phyloP scores from a whole-genome alignment of 2,113 vertebrate genomes.

The Xenus cinereus region DNA sequence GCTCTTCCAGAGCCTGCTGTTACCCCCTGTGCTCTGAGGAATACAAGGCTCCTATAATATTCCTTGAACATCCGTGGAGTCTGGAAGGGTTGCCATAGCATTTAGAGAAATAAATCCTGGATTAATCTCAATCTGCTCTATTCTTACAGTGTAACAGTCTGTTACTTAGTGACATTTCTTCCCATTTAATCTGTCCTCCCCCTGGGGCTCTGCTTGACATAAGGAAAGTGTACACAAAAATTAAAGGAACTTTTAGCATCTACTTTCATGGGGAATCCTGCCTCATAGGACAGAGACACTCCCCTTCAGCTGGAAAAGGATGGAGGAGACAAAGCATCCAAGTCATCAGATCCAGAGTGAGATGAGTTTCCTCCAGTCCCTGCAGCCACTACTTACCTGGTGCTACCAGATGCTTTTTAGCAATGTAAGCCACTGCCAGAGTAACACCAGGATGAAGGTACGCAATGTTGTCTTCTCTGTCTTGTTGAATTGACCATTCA shows the following conservation, averaged over 20 bases:
- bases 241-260: not conserved
- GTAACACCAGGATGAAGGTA: not conserved
- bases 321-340: not conserved
- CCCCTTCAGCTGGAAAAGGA: not conserved
- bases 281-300: not conserved
- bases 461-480: not conserved
- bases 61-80: not conserved
- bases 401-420: not conserved
- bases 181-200: not conserved
- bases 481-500: not conserved
- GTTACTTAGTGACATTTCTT: not conserved
- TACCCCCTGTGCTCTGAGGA: not conserved
- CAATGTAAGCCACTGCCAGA: not conserved
- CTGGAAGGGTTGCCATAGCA: not conserved
- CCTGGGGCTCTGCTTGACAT: not conserved
- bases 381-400: not conserved
- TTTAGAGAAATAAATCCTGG: not conserved
- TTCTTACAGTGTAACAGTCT: not conserved
- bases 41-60: not conserved
- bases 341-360: not conserved
- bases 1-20: not conserved
- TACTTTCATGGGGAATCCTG: not conserved
- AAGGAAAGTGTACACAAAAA: not conserved
- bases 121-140: not conserved
- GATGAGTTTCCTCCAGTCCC: not conserved